Percentiles rank a stretch among this genome's conserved stretches.
Conservation (phyloP, 2,888 invertebrate species). For the Limnephilus auricula region DNA sequence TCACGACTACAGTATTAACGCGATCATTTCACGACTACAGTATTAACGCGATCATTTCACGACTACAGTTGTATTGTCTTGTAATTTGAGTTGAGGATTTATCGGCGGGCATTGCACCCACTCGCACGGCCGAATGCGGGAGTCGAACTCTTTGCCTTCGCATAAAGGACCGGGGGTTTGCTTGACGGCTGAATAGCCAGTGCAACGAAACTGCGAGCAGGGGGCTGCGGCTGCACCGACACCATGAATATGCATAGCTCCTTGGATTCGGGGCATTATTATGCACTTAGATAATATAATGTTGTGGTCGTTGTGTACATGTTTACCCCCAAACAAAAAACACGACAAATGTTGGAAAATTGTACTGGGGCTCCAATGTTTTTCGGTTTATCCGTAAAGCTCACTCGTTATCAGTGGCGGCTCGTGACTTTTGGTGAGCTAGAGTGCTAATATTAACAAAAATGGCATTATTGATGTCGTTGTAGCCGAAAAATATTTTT, state of each 20-base stretch:
- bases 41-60: not conserved
- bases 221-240: slow-evolving; percentile 17
- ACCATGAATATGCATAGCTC: not conserved
- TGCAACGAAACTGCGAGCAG: slow-evolving; percentile 29
- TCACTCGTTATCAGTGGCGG: no score
- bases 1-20: not conserved
- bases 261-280: slow-evolving; percentile 2
- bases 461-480: no score
- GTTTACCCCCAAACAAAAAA: not conserved
- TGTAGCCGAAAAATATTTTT: no score
- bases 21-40: not conserved
- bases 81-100: slow-evolving; percentile 36
- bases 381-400: not conserved
- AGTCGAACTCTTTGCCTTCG: slow-evolving; percentile 45
- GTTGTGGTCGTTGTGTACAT: not conserved
- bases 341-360: not conserved
- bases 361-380: not conserved
- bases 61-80: not conserved
- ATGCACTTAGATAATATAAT: not conserved
- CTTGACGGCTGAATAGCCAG: slow-evolving; percentile 39
- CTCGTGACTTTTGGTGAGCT: no score
- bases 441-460: no score
- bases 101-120: slow-evolving; percentile 36
- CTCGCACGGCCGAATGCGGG: slow-evolving; percentile 43
- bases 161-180: slow-evolving; percentile 24